Base-by-base conservation (phyloP, 2,797 vertebrate genomes). In the Pseudomugil tenellus region DNA sequence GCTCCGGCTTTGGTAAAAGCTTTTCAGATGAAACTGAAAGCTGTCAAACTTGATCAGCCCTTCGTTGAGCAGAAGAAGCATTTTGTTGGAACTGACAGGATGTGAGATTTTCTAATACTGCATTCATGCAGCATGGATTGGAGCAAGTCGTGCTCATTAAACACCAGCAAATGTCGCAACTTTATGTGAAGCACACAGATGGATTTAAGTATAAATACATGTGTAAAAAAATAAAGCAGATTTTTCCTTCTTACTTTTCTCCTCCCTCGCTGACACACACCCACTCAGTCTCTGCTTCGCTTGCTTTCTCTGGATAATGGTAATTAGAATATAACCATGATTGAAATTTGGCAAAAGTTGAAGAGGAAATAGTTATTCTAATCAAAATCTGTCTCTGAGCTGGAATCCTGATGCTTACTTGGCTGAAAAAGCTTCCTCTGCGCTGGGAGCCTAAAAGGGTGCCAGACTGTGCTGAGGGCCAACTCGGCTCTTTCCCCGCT, bases 351-450 rank as follows among this genome's bases (percentile, higher is more conserved):
- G 91, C 91, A 87, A 89, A 91, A 77, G 81, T 87, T 89, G 84
- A 91, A 83, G 81, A 89, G 89, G 87, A 92, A 90, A 92, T 92
- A 87, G 89, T 84, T 89, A 92, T 91, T 88, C 88, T 90, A 87
- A 93, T 93, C 90, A 91, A 85, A 90, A 90, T 81, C 83, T 78
- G 85, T 86, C 87, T 91, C 74, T 37, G 89, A 84, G 89, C 87
- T 80, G 83, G 86, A 89, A 86, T 89, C 77, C 85, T 84, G 77
- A 86, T 77, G 83, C 81, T 83, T 72, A 65, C 67, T 90, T 85
- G 85, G 88, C 90, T 87, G 83, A 74, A 79, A 76, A 81, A 77
- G 73, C 65, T 65, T 84, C 80, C 67, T 89, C 78, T 64, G 76
- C 70, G 76, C 63, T 67, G 86, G 84, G 80, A 59, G 77, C 52